Evolutionary conservation across 2,888 invertebrate species (phyloP), one percentile per base, ranked within the genome.

Genomic region (Drosophila mettleri): DNA sequence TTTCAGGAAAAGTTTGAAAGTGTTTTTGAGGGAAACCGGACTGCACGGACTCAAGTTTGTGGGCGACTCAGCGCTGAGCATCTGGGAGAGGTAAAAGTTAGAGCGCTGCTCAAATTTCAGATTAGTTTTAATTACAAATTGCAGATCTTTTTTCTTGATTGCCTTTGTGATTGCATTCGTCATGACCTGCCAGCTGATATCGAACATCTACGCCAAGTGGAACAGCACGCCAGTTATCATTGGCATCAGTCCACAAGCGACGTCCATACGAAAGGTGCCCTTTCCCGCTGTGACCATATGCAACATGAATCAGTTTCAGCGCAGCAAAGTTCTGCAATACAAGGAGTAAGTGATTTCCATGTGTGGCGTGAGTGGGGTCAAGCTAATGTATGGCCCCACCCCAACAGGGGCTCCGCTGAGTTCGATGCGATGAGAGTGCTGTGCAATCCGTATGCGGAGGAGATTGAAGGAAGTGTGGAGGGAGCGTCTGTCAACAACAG

Each of bases 221-320:
- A 93, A 94, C 0, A 93, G 93, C 10, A 94, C 94, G 2, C 97
- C 97, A 0, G 95, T 97, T 80, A 96, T 97, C 55, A 95, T 97
- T 57, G 96, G 91, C 33, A 94, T 97, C 68, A 96, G 95, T 85
- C 95, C 97, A 0, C 94, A 94, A 75, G 94, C 95, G 49, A 95
- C 95, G 65, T 93, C 94, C 0, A 93, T 97, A 1, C 92, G 93
- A 4, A 93, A 94, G 52, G 93, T 97, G 41, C 97, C 97, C 0
- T 97, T 97, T 91, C 97, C 97, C 0, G 95, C 97, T 0, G 92
- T 97, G 2, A 97, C 97, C 1, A 94, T 97, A 59, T 97, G 97
- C 91, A 97, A 97, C 88, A 96, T 96, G 93, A 97, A 97, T 90
- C 95, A 96, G 89, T 96, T 95, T 0, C 95, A 94, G 78, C 95